These are phyloP conservation scores for Drosophila quadrilineata DNA, from an alignment of 1,140 invertebrate genomes.

Conservation along the genomic window DNA sequence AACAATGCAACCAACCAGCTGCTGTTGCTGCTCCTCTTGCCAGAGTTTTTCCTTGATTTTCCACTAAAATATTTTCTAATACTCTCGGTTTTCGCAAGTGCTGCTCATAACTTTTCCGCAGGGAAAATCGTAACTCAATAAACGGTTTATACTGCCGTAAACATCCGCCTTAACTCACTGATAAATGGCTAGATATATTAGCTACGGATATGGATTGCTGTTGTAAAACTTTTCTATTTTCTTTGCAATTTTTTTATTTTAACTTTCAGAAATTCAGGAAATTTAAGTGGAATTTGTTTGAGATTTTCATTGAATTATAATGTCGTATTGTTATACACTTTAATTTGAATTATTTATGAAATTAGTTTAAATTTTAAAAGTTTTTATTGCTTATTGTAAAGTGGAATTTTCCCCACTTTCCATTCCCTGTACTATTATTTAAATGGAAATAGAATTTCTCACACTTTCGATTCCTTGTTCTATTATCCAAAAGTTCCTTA, in stretches of 20 bases:
- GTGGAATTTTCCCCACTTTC: no score
- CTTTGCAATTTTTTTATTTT: neutral
- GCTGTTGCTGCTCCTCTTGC: neutral
- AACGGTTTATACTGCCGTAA: slow-evolving; percentile 14
- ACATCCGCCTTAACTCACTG: neutral
- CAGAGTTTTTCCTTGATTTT: neutral
- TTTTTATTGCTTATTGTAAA: no score
- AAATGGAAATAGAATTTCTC: neutral
- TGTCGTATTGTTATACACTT: no score
- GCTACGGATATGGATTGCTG: no score
- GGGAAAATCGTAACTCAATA: slow-evolving; percentile 11
- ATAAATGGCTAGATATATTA: neutral
- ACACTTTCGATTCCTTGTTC: neutral
- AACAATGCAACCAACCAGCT: slow-evolving; percentile 13
- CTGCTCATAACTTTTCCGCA: slow-evolving; percentile 12
- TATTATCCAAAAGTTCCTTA: no score
- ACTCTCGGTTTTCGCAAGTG: slow-evolving; percentile 31
- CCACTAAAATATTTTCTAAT: slow-evolving; percentile 22
- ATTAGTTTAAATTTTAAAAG: no score
- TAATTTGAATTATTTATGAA: no score
- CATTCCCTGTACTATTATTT: no score
- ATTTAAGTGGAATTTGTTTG: no score
- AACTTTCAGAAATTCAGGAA: no score
- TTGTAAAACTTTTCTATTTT: no score
- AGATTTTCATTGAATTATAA: no score